Conservation (phyloP, 2,797 vertebrate species). For the Novumbra hubbsi region DNA sequence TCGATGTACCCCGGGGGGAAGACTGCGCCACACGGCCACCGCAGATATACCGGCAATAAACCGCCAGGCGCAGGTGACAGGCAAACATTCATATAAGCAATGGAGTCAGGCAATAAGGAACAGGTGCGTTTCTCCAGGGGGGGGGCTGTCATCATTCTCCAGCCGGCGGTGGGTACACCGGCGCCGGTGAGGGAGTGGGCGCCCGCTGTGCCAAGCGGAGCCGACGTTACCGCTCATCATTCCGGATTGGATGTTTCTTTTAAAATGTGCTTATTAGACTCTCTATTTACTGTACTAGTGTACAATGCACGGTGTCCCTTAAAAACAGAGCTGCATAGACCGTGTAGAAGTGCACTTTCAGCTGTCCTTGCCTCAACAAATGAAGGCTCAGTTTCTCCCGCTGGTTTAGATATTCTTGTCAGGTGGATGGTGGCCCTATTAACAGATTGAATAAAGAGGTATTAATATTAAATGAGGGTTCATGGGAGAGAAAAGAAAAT, state of each 20-base stretch:
- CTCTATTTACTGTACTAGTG: neutral
- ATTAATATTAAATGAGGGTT: constrained; percentile 47
- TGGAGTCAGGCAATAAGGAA: too few relatives aligned
- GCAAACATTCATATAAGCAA: too few relatives aligned
- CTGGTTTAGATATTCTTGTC: constrained; percentile 26
- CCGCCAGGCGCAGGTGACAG: too few relatives aligned
- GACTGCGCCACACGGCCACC: too few relatives aligned
- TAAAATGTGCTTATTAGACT: neutral
- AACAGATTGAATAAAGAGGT: constrained; percentile 36
- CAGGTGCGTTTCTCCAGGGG: too few relatives aligned
- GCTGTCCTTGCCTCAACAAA: neutral
- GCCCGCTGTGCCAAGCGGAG: too few relatives aligned
- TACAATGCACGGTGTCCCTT: neutral
- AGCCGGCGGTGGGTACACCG: too few relatives aligned
- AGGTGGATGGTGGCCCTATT: constrained; percentile 25
- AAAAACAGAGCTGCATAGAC: neutral
- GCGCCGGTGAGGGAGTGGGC: too few relatives aligned
- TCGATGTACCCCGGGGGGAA: too few relatives aligned
- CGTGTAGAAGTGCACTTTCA: neutral
- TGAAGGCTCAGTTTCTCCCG: neutral
- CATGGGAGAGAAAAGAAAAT: constrained; percentile 25
- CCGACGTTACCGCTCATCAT: too few relatives aligned
- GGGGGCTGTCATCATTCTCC: too few relatives aligned
- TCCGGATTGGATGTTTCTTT: neutral
- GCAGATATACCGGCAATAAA: too few relatives aligned